phyloP scores from a whole-genome alignment of 1,140 invertebrate genomes.

The Lethrus apterus region DNA sequence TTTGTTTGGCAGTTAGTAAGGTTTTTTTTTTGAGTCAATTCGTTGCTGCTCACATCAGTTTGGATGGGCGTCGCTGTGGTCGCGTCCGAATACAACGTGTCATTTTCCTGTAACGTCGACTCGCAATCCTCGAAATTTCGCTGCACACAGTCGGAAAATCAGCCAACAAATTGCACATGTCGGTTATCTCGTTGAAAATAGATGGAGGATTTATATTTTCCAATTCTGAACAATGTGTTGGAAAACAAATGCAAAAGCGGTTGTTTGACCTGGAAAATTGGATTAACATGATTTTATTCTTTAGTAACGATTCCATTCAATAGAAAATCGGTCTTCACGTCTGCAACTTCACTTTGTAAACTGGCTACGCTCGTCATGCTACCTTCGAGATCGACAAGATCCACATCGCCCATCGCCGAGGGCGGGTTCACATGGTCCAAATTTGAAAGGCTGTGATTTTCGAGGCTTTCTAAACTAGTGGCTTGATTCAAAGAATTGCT shows the following conservation, averaged over 20 bases:
- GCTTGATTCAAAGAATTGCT: conserved; percentile 50
- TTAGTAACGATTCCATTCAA: conserved; percentile 24
- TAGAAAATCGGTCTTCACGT: conserved; percentile 37
- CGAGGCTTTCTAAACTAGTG: conserved; percentile 46
- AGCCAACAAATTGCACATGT: conserved; percentile 53
- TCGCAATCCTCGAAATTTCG: conserved; percentile 50
- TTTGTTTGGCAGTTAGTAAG: conserved; percentile 66
- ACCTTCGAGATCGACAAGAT: conserved; percentile 61
- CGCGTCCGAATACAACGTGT: conserved; percentile 38
- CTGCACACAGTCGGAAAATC: conserved; percentile 52
- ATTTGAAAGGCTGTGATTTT: conserved; percentile 49
- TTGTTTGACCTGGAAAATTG: conserved; percentile 48
- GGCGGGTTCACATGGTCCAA: conserved; percentile 77
- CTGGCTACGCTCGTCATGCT: conserved; percentile 78
- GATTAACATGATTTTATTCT: conserved; percentile 26
- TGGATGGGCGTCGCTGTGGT: conserved; percentile 45
- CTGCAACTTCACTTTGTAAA: conserved; percentile 69
- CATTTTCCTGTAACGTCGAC: too few relatives aligned
- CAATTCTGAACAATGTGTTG: conserved; percentile 47
- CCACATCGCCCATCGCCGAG: conserved; percentile 70
- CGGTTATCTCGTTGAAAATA: conserved; percentile 53
- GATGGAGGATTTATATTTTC: conserved; percentile 59
- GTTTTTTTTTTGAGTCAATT: conserved; percentile 61
- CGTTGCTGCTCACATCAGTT: conserved; percentile 58
- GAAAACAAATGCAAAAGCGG: conserved; percentile 40